Conservation (phyloP, 2,888 invertebrate species). For the Tridacna crocea region DNA sequence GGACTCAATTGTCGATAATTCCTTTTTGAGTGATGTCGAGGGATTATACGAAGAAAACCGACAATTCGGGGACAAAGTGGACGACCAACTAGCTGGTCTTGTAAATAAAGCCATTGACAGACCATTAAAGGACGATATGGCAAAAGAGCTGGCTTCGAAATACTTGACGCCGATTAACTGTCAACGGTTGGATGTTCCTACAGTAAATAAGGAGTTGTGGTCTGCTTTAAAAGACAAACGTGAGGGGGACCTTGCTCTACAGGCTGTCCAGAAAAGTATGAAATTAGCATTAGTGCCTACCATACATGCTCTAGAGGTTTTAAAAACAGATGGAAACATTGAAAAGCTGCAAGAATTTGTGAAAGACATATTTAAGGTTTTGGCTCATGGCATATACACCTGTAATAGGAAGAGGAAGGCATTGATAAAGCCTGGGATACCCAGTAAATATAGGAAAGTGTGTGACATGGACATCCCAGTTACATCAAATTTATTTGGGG, state of each 20-base stretch:
- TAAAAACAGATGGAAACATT: background rate
- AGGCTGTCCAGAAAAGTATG: background rate
- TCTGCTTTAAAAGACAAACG: background rate
- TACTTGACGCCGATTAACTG: conserved; percentile 1
- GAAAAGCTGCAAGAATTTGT: background rate
- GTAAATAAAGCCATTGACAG: background rate
- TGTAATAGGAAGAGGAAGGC: background rate
- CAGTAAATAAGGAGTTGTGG: background rate
- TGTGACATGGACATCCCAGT: too few species aligned
- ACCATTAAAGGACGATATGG: background rate
- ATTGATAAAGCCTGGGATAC: background rate
- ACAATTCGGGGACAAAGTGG: background rate
- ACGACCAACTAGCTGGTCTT: background rate
- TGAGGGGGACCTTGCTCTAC: background rate
- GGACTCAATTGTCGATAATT: background rate
- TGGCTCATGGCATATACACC: background rate
- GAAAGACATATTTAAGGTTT: background rate
- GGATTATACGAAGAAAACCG: background rate
- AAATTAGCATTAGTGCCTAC: background rate
- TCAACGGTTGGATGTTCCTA: background rate
- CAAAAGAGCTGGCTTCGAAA: background rate
- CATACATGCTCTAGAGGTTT: background rate
- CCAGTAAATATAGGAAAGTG: background rate
- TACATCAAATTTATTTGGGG: too few species aligned
- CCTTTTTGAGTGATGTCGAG: background rate